A percentile compares a stretch with the other conserved stretches of the same genome.
These are phyloP conservation scores for Isichthys henryi DNA, from an alignment of 2,113 vertebrate species.

Conservation along the genomic window DNA sequence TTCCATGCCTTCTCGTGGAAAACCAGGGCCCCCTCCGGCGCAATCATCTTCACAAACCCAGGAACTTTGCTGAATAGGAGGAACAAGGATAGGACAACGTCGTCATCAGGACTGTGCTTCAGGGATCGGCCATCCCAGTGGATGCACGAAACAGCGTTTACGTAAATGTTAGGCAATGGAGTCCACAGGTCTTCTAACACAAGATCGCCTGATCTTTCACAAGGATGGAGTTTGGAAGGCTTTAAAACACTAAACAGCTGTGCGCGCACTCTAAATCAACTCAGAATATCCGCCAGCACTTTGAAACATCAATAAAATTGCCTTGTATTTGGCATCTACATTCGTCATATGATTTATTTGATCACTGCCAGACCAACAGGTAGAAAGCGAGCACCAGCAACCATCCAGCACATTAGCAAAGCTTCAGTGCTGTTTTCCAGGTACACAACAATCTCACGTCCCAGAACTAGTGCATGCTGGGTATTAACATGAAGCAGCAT, in stretches of 20 bases:
- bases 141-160: background rate
- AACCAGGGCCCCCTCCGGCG: constrained; percentile 89
- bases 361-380: background rate
- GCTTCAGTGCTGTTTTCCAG: background rate
- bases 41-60: constrained; percentile 87
- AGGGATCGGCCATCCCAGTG: background rate
- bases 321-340: background rate
- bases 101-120: background rate
- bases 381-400: background rate
- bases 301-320: constrained; percentile 7
- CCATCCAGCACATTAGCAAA: background rate
- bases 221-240: background rate
- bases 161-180: background rate
- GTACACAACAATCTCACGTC: background rate
- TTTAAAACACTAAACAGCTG: background rate
- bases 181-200: background rate
- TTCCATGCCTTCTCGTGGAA: constrained; percentile 61
- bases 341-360: background rate
- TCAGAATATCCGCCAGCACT: background rate
- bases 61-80: constrained; percentile 84
- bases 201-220: background rate
- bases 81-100: background rate
- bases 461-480: background rate
- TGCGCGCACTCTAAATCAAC: background rate
- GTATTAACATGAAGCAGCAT: background rate